Evolutionary conservation across 2,113 vertebrate genomes (phyloP), one percentile per base, ranked within the genome.

Genomic region (Hippocampus mohnikei): DNA sequence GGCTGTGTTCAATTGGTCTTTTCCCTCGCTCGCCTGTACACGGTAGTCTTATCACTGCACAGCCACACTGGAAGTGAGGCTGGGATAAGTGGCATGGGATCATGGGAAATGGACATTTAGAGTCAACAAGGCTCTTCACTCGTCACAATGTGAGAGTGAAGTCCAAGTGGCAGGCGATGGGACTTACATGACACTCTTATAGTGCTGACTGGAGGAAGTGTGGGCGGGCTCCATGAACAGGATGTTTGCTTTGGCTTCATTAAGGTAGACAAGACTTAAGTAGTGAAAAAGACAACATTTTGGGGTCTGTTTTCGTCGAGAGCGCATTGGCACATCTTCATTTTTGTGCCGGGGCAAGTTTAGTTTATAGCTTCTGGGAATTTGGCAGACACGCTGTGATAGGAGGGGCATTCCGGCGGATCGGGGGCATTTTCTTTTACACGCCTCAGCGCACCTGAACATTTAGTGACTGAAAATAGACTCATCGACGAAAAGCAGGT

Each of bases 21-120:
- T 42, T 81, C 82, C 65, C 69, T 77, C 63, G 16, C 71, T 80
- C 81, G 81, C 63, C 23, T 85, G 84, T 68, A 73, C 60, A 63
- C 72, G 50, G 55, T 67, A 50, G 73, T 85, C 81, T 88, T 90
- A 87, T 89, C 83, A 62, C 71, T 48, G 63, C 62, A 63, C 50
- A 65, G 67, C 52, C 60, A 72, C 46, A 61, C 25, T 75, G 68
- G 59, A 80, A 73, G 67, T 73, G 61, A 72, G 42, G 58, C 20
- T 56, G 56, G 70, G 73, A 80, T 61, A 29, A 71, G 52, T 74
- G 21, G 76, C 55, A 65, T 66, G 68, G 73, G 40, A 76, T 84
- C 52, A 80, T 67, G 68, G 74, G 61, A 84, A 81, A 76, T 73
- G 23, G n/a, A 37, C 61, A 72, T 76, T 83, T 71, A 73, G 6